Evolutionary conservation across 2,888 invertebrate species (phyloP).

Genomic region (Ochropleura leucogaster): DNA sequence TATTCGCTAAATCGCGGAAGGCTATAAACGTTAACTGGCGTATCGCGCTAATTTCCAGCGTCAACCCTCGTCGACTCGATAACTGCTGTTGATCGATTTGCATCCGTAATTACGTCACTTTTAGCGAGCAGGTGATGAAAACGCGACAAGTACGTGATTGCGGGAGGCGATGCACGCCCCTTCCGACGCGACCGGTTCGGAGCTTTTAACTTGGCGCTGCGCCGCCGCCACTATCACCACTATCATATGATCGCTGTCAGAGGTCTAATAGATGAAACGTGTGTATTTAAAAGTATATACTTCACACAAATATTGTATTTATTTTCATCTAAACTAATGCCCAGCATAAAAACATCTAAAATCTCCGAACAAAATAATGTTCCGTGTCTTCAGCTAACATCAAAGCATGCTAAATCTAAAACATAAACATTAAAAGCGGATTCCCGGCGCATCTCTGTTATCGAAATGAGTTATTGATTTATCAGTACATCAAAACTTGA

Average conservation of each 20-base stretch:
- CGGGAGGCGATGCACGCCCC: constrained; percentile 83
- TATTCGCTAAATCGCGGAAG: constrained; percentile 85
- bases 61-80: constrained; percentile 87
- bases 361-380: constrained; percentile 9
- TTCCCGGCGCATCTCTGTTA: constrained; percentile 69
- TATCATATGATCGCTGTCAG: constrained; percentile 66
- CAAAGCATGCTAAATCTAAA: constrained; percentile 44
- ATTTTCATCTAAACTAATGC: constrained; percentile 12
- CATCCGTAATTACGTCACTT: constrained; percentile 90
- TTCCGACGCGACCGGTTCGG: constrained; percentile 85
- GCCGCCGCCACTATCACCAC: constrained; percentile 56
- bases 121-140: constrained; percentile 89
- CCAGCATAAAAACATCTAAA: background rate
- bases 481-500: constrained; percentile 87
- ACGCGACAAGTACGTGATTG: constrained; percentile 89
- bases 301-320: constrained; percentile 14
- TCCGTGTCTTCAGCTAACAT: constrained; percentile 16
- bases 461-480: constrained; percentile 86
- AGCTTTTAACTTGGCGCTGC: constrained; percentile 78
- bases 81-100: constrained; percentile 89
- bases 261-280: constrained; percentile 55
- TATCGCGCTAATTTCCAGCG: constrained; percentile 88
- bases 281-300: constrained; percentile 4
- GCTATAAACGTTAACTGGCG: constrained; percentile 86
- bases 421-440: constrained; percentile 48